Base-by-base conservation (phyloP, 1,140 invertebrate genomes). In the Saccostrea echinata region DNA sequence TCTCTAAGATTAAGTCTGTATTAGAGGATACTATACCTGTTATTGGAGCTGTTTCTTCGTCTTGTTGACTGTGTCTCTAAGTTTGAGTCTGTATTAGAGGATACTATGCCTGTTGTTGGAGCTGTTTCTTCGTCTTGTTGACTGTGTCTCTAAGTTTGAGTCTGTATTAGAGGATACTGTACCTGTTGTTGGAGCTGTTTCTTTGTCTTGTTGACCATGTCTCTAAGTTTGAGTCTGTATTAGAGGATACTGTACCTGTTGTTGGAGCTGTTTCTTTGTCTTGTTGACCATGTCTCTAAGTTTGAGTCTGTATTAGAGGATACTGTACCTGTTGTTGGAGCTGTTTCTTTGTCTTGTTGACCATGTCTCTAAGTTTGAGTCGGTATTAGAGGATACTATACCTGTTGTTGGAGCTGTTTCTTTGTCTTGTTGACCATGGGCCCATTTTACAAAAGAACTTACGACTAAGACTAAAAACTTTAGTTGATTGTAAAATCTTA, bases 281-380 rank as follows among this genome's bases (percentile, higher is more conserved):
- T n/a, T 21, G 1, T 53, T 12, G 51, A 52, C 24, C 21, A 16
- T 27, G 13, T n/a, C n/a, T n/a, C n/a, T n/a, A n/a, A n/a, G n/a
- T n/a, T n/a, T n/a, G n/a, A n/a, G n/a, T n/a, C n/a, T n/a, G n/a
- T n/a, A n/a, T n/a, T n/a, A 0, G 2, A 53, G 4, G 9, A 27
- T 33, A 43, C 9, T 81, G 8, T 53, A 94, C 93, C 91, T 92
- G 90, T 18, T 93, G 91, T 57, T 92, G 90, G 18, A 94, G 86
- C 76, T 93, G 89, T 85, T 91, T 92, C 57, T 92, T 93, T 68
- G 90, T 88, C 35, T 86, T 87, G 27, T 89, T 83, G 13, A 94
- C 86, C 33, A 92, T 90, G 30, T n/a, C n/a, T n/a, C n/a, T n/a
- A n/a, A n/a, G n/a, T n/a, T n/a, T n/a, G n/a, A n/a, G n/a, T n/a